Conservation (phyloP, 2,888 invertebrate genomes). For the Agrypnus murinus region DNA sequence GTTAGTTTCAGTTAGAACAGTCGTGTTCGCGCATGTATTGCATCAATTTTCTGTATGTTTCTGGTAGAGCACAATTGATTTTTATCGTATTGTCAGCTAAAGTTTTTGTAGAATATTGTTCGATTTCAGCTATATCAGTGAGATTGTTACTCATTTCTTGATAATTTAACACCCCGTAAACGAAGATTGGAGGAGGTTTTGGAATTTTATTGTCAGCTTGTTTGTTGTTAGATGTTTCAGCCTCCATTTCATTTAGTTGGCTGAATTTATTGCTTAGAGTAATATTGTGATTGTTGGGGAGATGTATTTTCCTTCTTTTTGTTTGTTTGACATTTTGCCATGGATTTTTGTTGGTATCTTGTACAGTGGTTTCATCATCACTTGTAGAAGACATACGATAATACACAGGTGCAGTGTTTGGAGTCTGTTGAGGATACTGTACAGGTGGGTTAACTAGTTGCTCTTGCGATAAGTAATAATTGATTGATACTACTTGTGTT, state of each 20-base stretch:
- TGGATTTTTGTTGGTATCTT: constrained; percentile 15
- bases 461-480: too few relatives aligned
- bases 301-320: constrained; percentile 31
- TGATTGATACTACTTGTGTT: too few relatives aligned
- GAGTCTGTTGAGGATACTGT: too few relatives aligned
- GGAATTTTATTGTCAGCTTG: constrained; percentile 28
- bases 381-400: too few relatives aligned
- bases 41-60: constrained; percentile 42
- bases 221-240: constrained; percentile 16
- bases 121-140: constrained; percentile 29
- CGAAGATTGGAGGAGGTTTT: constrained; percentile 47
- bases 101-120: constrained; percentile 43
- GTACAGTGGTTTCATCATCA: too few relatives aligned
- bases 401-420: too few relatives aligned
- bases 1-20: too few relatives aligned
- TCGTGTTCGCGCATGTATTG: constrained; percentile 34
- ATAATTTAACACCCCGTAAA: constrained; percentile 45
- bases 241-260: constrained; percentile 23
- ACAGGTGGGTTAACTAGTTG: too few relatives aligned
- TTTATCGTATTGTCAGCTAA: constrained; percentile 45
- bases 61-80: constrained; percentile 36
- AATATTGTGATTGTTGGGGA: constrained; percentile 21
- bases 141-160: constrained; percentile 40
- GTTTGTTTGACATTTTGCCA: constrained; percentile 31
- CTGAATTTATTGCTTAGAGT: constrained; percentile 31